Base-by-base conservation (phyloP, 1,140 invertebrate species). In the Nephotettix cincticeps region DNA sequence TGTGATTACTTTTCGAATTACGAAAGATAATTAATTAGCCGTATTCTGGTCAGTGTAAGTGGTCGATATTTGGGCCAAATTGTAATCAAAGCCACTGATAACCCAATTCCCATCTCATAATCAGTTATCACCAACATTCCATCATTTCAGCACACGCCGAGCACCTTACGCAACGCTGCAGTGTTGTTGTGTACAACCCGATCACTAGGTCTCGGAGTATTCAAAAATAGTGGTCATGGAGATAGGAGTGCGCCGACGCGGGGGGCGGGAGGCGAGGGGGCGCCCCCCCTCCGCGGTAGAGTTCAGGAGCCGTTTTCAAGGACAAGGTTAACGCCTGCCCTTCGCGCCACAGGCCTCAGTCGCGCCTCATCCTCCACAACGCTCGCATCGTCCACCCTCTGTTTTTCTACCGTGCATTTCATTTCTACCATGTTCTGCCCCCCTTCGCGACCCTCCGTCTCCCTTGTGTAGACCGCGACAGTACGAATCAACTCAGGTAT, bases 271-370 rank as follows among this genome's bases (percentile, higher is more conserved):
- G 54, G 27, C 14, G 17, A 13, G n/a, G n/a, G 54, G 21, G 28
- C 51, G 28, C 51, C 45, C 43, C 68, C 54, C 27, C 27, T 47
- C 43, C 45, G 19, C 47, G 27, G 67, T 25, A 58, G 68, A 63
- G 68, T 70, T 70, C 68, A 70, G 51, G 68, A 61, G 68, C 68
- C 68, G 68, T n/a, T 58, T 70, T 70, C 68, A 70, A 70, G 68
- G 68, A 70, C 68, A 70, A 70, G 68, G 68, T 56, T 56, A 70
- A 25, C 28, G 29, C 67, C 21, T 70, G 68, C 68, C 68, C 56
- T 61, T 70, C 54, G 45, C 40, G 64, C 23, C 9, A n/a, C n/a
- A 13, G 45, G 61, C 61, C 61, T 19, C 64, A 67, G 64, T 67
- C 64, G 64, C 32, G 40, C 64, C 21, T 9, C 32, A 19, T 19